Evolutionary conservation across 2,113 vertebrate species (phyloP).

Genomic region (Ctenodactylus gundi): DNA sequence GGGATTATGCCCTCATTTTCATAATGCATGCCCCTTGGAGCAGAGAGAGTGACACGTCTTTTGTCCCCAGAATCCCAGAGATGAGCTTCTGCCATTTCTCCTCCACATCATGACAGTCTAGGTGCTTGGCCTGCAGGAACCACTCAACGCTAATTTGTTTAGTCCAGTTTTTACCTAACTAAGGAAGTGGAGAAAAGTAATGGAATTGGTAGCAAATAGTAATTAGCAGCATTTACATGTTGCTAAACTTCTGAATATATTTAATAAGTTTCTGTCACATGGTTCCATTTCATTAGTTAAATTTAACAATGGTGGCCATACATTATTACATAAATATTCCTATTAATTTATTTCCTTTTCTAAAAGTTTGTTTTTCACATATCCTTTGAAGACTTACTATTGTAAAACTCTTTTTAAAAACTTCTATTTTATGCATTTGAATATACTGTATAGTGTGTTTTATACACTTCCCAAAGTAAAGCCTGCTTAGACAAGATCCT

Average conservation of each 20-base stretch:
- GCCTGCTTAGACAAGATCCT: not conserved
- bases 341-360: not conserved
- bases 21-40: not conserved
- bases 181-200: conserved; percentile 22
- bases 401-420: not conserved
- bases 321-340: not conserved
- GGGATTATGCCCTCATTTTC: not conserved
- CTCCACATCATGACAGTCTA: not conserved
- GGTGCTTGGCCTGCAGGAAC: not conserved
- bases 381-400: not conserved
- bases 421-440: not conserved
- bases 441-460: not conserved
- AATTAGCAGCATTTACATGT: conserved; percentile 33
- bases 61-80: not conserved
- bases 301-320: not conserved
- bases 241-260: not conserved
- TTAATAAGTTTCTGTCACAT: not conserved
- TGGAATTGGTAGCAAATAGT: conserved; percentile 30
- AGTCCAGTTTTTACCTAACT: conserved; percentile 48
- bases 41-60: not conserved
- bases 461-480: not conserved
- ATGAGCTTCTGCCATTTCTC: conserved; percentile 15
- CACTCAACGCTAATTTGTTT: conserved; percentile 63
- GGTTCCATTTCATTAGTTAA: not conserved
- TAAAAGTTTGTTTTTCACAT: not conserved